phyloP scores from a whole-genome alignment of 2,888 invertebrate genomes.

The Cheiracanthium punctorium region DNA sequence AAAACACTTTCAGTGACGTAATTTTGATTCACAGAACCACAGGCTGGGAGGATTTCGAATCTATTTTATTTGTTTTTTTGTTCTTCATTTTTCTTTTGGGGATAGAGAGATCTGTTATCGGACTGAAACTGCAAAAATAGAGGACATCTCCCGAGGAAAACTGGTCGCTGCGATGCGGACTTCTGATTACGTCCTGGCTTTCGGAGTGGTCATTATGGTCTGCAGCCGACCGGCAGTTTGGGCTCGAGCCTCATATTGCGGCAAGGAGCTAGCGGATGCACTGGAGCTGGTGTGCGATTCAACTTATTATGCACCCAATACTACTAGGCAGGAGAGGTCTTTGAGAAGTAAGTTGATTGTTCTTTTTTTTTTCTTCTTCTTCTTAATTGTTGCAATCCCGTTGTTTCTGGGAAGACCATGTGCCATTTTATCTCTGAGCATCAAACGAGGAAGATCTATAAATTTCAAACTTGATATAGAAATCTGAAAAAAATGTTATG shows the following conservation, averaged over 20 bases:
- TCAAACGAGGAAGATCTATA: no score
- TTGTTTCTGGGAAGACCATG: no score
- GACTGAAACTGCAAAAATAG: neutral
- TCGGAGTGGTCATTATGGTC: neutral
- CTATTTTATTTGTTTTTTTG: neutral
- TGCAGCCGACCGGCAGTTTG: neutral
- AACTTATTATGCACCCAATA: conserved; percentile 6
- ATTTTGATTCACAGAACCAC: no score
- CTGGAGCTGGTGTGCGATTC: conserved; percentile 23
- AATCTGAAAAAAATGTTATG: no score
- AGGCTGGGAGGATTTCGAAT: neutral
- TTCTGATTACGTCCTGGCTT: neutral
- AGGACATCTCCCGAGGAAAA: neutral
- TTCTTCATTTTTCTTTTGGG: neutral
- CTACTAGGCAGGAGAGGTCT: no score
- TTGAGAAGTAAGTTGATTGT: no score
- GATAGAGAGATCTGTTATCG: neutral
- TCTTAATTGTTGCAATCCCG: no score
- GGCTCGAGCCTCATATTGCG: neutral
- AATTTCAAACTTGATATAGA: no score
- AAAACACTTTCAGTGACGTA: neutral
- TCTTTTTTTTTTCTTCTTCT: no score
- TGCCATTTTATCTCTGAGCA: no score
- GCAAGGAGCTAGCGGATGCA: conserved; percentile 29
- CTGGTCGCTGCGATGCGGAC: neutral